Evolutionary conservation across 2,113 vertebrate species (phyloP).

Genomic region (Rhinoptilus africanus): DNA sequence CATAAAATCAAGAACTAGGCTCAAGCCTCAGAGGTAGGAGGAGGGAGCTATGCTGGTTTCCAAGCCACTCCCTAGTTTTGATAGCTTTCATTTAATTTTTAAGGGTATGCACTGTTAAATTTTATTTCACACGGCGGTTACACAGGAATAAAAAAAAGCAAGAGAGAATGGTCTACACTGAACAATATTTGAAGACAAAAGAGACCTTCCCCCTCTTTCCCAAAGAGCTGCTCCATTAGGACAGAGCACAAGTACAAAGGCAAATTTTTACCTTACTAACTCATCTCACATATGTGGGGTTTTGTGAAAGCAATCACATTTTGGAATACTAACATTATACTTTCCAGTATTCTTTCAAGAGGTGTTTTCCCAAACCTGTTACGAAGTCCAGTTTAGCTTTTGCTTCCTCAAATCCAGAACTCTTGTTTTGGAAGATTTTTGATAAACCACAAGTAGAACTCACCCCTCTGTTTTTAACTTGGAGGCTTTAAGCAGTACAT

Average conservation of each 20-base stretch:
- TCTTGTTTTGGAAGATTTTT: neutral
- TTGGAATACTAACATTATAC: neutral
- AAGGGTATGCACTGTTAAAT: neutral
- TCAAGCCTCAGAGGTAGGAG: neutral
- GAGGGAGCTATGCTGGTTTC: neutral
- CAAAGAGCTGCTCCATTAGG: neutral
- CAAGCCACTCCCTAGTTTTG: neutral
- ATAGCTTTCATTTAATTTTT: neutral
- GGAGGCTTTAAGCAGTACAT: neutral
- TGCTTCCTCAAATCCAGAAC: neutral
- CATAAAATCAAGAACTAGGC: neutral
- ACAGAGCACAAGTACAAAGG: neutral
- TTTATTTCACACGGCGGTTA: neutral
- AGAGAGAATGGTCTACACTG: neutral
- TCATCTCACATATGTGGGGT: neutral
- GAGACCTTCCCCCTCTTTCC: neutral
- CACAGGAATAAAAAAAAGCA: neutral
- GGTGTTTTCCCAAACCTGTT: neutral
- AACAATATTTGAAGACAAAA: neutral
- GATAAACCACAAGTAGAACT: neutral
- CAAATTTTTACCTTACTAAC: neutral
- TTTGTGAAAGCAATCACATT: neutral
- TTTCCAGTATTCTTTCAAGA: neutral
- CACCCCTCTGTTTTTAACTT: neutral
- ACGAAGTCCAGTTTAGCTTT: neutral